Percentiles rank a stretch among this genome's conserved stretches.
phyloP scores from a whole-genome alignment of 2,888 invertebrate genomes.

The Drosophila kokeensis region DNA sequence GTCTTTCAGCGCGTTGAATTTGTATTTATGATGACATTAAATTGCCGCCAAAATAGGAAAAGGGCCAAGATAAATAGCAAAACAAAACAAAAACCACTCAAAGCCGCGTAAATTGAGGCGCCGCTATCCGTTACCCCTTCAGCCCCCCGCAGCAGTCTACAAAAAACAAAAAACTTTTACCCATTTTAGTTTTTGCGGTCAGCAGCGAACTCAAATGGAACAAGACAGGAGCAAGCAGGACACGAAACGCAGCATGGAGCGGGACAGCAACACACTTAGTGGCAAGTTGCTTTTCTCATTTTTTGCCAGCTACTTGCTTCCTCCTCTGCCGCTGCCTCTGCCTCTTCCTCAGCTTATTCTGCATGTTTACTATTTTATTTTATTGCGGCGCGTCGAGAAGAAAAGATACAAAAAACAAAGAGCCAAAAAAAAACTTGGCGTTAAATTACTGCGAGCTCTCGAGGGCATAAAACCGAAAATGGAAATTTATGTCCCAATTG shows the following conservation, averaged over 20 bases:
- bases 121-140: conserved; percentile 14
- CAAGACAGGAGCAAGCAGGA: conserved; percentile 9
- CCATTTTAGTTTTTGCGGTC: conserved; percentile 61
- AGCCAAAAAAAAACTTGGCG: conserved; percentile 67
- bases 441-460: conserved; percentile 78
- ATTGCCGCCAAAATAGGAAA: conserved; percentile 62
- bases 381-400: conserved; percentile 60
- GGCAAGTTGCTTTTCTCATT: conserved; percentile 60
- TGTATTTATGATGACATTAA: conserved; percentile 80
- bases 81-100: conserved; percentile 79
- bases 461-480: conserved; percentile 78
- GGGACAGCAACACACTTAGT: conserved; percentile 57
- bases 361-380: conserved; percentile 79
- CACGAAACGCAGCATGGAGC: conserved; percentile 2
- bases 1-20: conserved; percentile 68
- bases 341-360: conserved; percentile 34
- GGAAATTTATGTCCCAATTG: conserved; percentile 81
- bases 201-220: conserved; percentile 25
- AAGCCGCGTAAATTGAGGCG: conserved; percentile 73
- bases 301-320: conserved; percentile 54
- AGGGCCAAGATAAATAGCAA: conserved; percentile 72
- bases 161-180: conserved; percentile 49
- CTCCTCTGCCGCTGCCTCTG: conserved; percentile 13
- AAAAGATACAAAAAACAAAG: conserved; percentile 17
- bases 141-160: background rate